These are phyloP conservation scores for Omphaloscelis lunosa DNA, from an alignment of 2,888 invertebrate species.

Conservation along the genomic window DNA sequence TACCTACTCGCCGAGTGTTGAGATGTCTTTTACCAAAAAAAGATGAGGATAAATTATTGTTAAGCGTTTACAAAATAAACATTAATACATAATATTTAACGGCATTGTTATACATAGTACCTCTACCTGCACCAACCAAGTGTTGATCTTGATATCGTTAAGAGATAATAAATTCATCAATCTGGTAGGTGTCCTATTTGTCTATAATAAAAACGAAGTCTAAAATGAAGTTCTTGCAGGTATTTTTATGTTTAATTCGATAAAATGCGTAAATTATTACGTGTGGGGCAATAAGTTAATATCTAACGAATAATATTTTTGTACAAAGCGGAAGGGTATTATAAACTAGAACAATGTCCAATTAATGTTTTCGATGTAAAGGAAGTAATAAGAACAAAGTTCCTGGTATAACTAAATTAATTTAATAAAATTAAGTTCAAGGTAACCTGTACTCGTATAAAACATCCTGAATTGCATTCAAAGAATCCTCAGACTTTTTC, in stretches of 20 bases:
- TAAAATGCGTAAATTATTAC: constrained; percentile 15
- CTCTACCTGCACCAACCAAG: not conserved
- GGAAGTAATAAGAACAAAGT: constrained; percentile 59
- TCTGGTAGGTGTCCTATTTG: not conserved
- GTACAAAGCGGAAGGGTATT: constrained; percentile 42
- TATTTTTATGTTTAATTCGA: not conserved
- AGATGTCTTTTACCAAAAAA: constrained; percentile 25
- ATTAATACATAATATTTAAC: not conserved
- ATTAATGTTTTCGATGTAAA: constrained; percentile 62
- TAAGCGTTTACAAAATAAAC: not conserved
- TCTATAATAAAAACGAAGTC: not conserved
- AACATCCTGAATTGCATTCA: constrained; percentile 25
- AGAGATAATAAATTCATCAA: not conserved
- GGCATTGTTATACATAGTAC: not conserved
- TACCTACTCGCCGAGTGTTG: constrained; percentile 1
- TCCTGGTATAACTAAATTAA: constrained; percentile 65
- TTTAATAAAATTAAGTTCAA: constrained; percentile 66
- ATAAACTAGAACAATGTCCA: constrained; percentile 52
- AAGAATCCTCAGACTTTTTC: constrained; percentile 8
- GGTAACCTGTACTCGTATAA: constrained; percentile 23
- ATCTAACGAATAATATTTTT: constrained; percentile 25
- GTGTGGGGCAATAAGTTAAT: constrained; percentile 12
- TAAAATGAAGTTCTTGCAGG: not conserved
- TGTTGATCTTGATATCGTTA: not conserved
- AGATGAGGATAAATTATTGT: constrained; percentile 3